Percentiles rank a stretch among this genome's conserved stretches.
Conservation (phyloP, 2,797 vertebrate genomes). For the Cheirogaleus major region DNA sequence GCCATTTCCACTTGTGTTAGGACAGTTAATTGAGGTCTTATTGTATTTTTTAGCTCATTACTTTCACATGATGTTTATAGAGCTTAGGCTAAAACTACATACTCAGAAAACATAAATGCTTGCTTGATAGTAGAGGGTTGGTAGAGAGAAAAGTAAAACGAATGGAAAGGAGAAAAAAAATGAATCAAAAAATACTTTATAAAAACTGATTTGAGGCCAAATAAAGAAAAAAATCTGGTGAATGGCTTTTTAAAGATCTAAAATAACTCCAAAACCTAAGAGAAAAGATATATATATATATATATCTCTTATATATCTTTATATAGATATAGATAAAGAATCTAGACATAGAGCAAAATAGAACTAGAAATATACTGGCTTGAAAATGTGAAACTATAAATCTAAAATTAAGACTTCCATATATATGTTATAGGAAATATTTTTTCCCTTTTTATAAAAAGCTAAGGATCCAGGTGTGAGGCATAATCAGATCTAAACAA, state of each 20-base stretch:
- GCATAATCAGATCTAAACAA: not conserved
- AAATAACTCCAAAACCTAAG: constrained; percentile 25
- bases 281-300: not conserved
- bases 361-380: not conserved
- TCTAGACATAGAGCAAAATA: not conserved
- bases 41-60: constrained; percentile 31
- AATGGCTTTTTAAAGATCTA: not conserved
- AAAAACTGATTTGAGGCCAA: constrained; percentile 26
- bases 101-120: constrained; percentile 44
- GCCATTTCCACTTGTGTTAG: constrained; percentile 51
- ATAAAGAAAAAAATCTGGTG: constrained; percentile 11
- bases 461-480: not conserved
- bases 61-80: constrained; percentile 27
- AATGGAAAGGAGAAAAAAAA: not conserved
- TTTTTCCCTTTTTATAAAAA: not conserved
- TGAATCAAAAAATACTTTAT: constrained; percentile 1
- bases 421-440: not conserved
- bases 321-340: not conserved
- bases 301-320: too few species aligned
- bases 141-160: not conserved
- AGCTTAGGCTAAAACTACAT: constrained; percentile 10
- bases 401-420: constrained; percentile 38
- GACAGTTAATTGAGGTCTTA: constrained; percentile 41
- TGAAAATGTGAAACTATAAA: not conserved
- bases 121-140: not conserved